Evolutionary conservation across 2,888 invertebrate genomes (phyloP).

Genomic region (Ceratothoa steindachneri): DNA sequence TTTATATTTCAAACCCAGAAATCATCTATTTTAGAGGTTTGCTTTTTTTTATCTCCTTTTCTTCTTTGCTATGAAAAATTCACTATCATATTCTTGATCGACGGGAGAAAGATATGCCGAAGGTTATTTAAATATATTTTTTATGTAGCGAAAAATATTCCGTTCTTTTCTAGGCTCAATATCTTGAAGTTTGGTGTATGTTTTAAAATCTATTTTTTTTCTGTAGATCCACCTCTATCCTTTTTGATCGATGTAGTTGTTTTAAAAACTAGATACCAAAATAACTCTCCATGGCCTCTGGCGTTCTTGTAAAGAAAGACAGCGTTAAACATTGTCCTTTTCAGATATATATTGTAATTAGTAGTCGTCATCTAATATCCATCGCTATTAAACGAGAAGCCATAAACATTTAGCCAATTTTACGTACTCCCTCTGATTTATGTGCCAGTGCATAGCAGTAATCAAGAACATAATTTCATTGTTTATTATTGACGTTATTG

Average conservation of each 20-base stretch:
- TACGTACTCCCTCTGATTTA: neutral
- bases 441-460: conserved; percentile 6
- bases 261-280: neutral
- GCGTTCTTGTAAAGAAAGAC: neutral
- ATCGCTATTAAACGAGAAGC: neutral
- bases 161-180: neutral
- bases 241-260: neutral
- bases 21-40: no score
- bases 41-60: no score
- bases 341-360: neutral
- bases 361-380: conserved; percentile 1
- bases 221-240: neutral
- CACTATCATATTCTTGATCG: no score
- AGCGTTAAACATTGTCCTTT: neutral
- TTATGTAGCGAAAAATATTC: no score
- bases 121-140: no score
- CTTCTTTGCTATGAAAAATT: no score
- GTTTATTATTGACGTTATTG: neutral
- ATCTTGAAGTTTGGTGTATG: neutral
- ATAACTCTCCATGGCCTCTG: neutral
- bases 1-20: no score
- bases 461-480: neutral
- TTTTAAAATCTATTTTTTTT: neutral
- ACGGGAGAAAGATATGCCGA: no score
- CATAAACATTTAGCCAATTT: neutral